Conservation (phyloP, 2,888 invertebrate species). For the Leucophenga maculata region DNA sequence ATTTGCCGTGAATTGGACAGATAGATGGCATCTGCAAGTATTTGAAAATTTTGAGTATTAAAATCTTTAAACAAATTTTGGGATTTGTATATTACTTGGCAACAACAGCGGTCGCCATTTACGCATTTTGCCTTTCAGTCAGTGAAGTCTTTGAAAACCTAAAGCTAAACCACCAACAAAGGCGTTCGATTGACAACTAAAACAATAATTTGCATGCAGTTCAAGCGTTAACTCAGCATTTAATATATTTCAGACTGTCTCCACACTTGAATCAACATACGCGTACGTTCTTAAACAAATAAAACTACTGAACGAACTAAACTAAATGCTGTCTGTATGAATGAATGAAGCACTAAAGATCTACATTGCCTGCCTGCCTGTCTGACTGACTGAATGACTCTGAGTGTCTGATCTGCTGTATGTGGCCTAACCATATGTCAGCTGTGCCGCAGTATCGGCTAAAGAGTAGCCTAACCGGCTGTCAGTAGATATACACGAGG, state of each 20-base stretch:
- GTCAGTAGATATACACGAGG: not conserved
- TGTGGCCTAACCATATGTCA: too few species aligned
- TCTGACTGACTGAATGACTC: slow-evolving; percentile 13
- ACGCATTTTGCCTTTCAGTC: slow-evolving; percentile 37
- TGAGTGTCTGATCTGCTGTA: not conserved
- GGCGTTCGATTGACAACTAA: slow-evolving; percentile 39
- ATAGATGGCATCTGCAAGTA: slow-evolving; percentile 65
- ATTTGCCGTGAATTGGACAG: slow-evolving; percentile 70
- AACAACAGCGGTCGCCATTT: slow-evolving; percentile 39
- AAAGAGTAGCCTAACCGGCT: too few species aligned
- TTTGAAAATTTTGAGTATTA: not conserved
- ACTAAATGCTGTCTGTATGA: too few species aligned
- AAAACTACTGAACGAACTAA: too few species aligned
- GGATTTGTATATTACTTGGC: slow-evolving; percentile 34
- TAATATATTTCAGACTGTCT: not conserved
- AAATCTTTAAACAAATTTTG: not conserved
- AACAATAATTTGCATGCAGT: not conserved
- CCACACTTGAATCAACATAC: too few species aligned
- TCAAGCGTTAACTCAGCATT: not conserved
- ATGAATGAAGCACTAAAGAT: not conserved
- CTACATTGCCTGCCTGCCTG: not conserved
- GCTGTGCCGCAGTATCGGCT: too few species aligned
- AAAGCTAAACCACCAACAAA: slow-evolving; percentile 34
- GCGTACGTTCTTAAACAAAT: too few species aligned
- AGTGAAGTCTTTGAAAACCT: too few species aligned